Base-by-base conservation (phyloP, 2,113 vertebrate species). In the Chaetodon auriga region DNA sequence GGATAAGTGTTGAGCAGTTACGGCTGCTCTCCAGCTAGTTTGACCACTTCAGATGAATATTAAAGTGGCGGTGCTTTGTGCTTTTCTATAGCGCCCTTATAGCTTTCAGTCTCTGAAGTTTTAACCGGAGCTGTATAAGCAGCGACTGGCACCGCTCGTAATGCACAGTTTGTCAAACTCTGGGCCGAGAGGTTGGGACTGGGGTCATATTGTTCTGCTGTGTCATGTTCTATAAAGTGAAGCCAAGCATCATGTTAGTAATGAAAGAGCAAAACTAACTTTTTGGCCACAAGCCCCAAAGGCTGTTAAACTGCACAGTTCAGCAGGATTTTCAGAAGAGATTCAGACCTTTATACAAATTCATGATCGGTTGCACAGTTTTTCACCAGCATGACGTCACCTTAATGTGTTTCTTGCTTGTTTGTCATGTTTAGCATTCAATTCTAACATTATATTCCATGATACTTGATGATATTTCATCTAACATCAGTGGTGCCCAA, bases 211-310 rank as follows among this genome's bases (percentile, higher is more conserved):
- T 73, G 72, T 83, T 89, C 48, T 61, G 61, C 75, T n/a, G 19
- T 62, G 82, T 60, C 76, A 64, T 23, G 70, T 80, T 81, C 68
- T 82, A 46, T 77, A 86, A 85, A 86, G 78, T 75, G 62, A 62
- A 88, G 53, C 65, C 65, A 48, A 63, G 63, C 23, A 6, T 80
- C 61, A 21, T n/a, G 2, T 36, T 11, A 45, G 66, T 15, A 53
- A 66, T 62, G 66, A 84, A 81, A 69, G 58, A 62, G 60, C 18
- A 77, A 84, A 77, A 76, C 38, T 5, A 38, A 68, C 63, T 75
- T 81, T 74, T 78, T 81, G 87, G 73, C 65, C 15, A 48, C 11
- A 11, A 48, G 80, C 83, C 66, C 74, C 57, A 60, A 60, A 60
- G 18, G 46, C 75, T 68, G 75, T 76, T 48, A 54, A 71, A 51